Evolutionary conservation across 2,797 vertebrate genomes (phyloP).

Genomic region (Fundulus diaphanus): DNA sequence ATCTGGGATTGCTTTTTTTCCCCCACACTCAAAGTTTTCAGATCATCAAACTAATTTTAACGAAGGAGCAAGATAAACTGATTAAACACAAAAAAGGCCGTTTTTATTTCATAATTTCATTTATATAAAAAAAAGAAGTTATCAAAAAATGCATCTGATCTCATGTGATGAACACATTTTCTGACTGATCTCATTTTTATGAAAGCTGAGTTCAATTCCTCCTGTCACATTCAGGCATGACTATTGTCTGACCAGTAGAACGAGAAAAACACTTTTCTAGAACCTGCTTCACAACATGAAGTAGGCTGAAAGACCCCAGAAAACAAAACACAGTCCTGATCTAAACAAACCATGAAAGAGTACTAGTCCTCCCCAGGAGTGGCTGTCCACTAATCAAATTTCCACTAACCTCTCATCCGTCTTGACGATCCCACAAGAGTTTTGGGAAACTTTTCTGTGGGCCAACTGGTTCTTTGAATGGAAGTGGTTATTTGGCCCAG

Average conservation of each 20-base stretch:
- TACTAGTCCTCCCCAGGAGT: neutral
- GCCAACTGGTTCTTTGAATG: neutral
- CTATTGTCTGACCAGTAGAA: too few relatives aligned
- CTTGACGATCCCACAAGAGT: neutral
- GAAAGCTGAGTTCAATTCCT: too few relatives aligned
- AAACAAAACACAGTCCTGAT: neutral
- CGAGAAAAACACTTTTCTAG: too few relatives aligned
- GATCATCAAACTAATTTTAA: neutral
- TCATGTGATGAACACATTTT: too few relatives aligned
- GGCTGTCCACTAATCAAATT: too few relatives aligned
- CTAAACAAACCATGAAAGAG: neutral
- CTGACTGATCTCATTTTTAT: too few relatives aligned
- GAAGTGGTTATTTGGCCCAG: neutral
- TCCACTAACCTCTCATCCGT: neutral
- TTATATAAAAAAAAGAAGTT: too few relatives aligned
- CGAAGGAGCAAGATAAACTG: neutral
- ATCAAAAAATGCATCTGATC: too few relatives aligned
- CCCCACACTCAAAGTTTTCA: neutral
- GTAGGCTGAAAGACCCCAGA: too few relatives aligned
- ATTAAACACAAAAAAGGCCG: neutral
- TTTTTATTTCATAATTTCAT: neutral
- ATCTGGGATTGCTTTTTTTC: neutral
- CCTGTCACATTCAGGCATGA: too few relatives aligned
- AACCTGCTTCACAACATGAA: too few relatives aligned
- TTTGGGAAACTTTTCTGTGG: neutral